A percentile compares a stretch with the other conserved stretches of the same genome.
Evolutionary conservation across 1,140 invertebrate genomes (phyloP).

Genomic region (Drosophila lowei): DNA sequence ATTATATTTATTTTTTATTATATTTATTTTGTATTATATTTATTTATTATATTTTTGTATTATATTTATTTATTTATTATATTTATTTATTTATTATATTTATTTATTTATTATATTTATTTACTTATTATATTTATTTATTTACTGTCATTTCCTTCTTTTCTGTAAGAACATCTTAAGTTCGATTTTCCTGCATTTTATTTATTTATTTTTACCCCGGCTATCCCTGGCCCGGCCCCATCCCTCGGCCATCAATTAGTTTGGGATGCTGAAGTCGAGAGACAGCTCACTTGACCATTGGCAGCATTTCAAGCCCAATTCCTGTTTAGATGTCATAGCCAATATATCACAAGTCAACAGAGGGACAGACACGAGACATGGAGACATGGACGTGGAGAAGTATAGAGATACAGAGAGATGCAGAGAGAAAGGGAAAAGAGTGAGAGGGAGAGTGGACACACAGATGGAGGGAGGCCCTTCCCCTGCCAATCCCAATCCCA

Average conservation of each 20-base stretch:
- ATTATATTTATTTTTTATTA: neutral
- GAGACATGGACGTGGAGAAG: neutral
- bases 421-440: neutral
- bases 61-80: too few relatives aligned
- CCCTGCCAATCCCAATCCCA: too few relatives aligned
- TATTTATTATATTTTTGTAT: neutral
- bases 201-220: slow-evolving; percentile 3
- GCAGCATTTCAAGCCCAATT: slow-evolving; percentile 51
- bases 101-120: neutral
- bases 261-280: slow-evolving; percentile 22
- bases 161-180: neutral
- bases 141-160: neutral
- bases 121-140: neutral
- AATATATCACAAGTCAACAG: slow-evolving; percentile 51
- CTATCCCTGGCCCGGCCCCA: neutral
- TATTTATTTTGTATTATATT: neutral
- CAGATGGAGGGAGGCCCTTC: neutral
- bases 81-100: neutral
- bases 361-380: neutral
- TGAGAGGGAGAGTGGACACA: neutral
- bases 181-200: neutral
- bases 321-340: slow-evolving; percentile 44
- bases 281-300: slow-evolving; percentile 25
- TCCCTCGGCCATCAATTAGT: slow-evolving; percentile 31
- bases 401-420: neutral